Base-by-base conservation (phyloP, 64 coral and sea anemone genomes). In the Trachythela sp. region DNA sequence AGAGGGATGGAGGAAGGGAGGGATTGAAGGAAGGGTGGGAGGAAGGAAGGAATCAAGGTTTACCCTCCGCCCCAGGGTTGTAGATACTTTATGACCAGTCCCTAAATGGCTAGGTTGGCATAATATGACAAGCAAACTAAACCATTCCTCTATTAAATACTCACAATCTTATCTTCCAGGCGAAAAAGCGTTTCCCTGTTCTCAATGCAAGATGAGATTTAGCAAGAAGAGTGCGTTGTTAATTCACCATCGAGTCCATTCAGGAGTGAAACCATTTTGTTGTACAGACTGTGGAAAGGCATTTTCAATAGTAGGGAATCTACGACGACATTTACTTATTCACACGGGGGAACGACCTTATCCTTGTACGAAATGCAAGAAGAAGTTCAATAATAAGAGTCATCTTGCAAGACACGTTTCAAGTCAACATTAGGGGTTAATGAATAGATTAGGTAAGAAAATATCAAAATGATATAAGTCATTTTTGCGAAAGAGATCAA, bases 311-410 rank as follows among this genome's bases (percentile, higher is more conserved):
- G 91, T 89, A 42, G 95, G 95, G 13, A 98, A 98, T 86, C 40
- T 98, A 38, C 93, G 92, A 86, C 72, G 95, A 48, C 95, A 98
- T 54, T 93, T 94, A 77, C 91, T 98, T 11, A 98, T 98, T 56
- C 95, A 98, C 77, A 98, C 95, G 1, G 95, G 95, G 2, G 95
- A 98, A 54, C 85, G 95, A 9, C 95, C 95, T 4, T 98, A 94
- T 43, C 70, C 89, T 41, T 98, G 95, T 86, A 91, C 90, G 10
- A 94, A 94, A 48, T 98, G 95, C 54, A 86, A 93, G 24, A 98
- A 94, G 39, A 91, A 93, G n/a, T 98, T 94, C 29, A 98, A 98
- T 89, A 98, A 98, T 83, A 93, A 93, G 0, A 98, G 95, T 58
- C 95, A 98, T 34, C 91, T 98, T 41, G 94, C 95, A 6, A 84